Conservation (phyloP, 2,888 invertebrate species). For the Hanleya hanleyi region DNA sequence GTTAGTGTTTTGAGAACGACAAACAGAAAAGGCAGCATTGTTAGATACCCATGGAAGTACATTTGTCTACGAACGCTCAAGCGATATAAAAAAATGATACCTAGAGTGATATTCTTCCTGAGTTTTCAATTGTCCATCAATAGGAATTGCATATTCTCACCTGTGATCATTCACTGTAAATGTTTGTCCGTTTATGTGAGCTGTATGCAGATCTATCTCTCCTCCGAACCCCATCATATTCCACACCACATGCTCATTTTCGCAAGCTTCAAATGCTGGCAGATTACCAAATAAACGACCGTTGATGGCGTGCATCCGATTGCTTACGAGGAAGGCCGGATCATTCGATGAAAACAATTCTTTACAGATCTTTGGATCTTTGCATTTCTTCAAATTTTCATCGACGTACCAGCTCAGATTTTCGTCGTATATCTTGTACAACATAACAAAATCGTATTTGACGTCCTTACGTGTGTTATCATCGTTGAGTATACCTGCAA, state of each 20-base stretch:
- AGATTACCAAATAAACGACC: conserved; percentile 2
- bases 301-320: conserved; percentile 20
- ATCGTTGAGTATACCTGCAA: conserved; percentile 6
- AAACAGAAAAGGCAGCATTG: too few relatives aligned
- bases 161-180: conserved; percentile 3
- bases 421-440: conserved; percentile 12
- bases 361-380: neutral
- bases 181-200: conserved; percentile 7
- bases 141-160: neutral
- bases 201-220: conserved; percentile 5
- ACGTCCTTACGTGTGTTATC: conserved; percentile 3
- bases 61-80: too few relatives aligned
- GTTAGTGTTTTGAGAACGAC: too few relatives aligned
- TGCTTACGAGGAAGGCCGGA: conserved; percentile 38
- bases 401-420: conserved; percentile 7
- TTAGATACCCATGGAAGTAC: too few relatives aligned
- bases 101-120: too few relatives aligned
- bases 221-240: conserved; percentile 2
- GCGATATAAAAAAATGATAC: too few relatives aligned
- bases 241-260: conserved; percentile 6
- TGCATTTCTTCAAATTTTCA: conserved; percentile 5
- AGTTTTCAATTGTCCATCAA: too few relatives aligned
- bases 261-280: conserved; percentile 1
- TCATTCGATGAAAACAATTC: neutral
- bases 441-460: neutral